Percentiles rank a stretch among this genome's conserved stretches.
Evolutionary conservation across 1,140 invertebrate genomes (phyloP).

Genomic region (Littorina saxatilis): DNA sequence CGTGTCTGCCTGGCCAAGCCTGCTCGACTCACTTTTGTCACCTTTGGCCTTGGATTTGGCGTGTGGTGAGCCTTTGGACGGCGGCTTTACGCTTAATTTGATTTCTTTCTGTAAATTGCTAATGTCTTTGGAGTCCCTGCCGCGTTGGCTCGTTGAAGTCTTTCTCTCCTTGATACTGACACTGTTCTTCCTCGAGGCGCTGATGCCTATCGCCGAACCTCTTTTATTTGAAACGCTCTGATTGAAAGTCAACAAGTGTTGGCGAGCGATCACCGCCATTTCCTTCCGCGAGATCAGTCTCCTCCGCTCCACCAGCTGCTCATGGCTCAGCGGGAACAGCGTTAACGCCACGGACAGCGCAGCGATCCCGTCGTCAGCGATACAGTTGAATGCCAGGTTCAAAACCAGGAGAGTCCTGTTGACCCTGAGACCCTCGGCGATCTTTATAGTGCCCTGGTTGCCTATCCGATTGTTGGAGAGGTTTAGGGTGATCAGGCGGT

Average conservation of each 20-base stretch:
- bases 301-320: not conserved
- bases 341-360: not conserved
- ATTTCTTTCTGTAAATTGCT: no score
- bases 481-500: not conserved
- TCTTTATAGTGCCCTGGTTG: not conserved
- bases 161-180: not conserved
- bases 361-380: not conserved
- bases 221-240: no score
- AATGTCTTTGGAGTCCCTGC: no score
- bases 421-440: not conserved
- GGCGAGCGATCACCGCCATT: not conserved
- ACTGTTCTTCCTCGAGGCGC: not conserved
- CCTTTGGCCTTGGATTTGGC: no score
- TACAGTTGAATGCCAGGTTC: conserved; percentile 3
- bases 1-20: not conserved
- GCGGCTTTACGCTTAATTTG: no score
- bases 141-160: not conserved
- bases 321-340: not conserved
- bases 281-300: not conserved
- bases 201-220: not conserved
- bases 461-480: conserved; percentile 15
- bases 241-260: not conserved
- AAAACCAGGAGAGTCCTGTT: not conserved
- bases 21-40: no score
- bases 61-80: no score